Base-by-base conservation (phyloP, 2,113 vertebrate genomes). In the Alosa alosa region DNA sequence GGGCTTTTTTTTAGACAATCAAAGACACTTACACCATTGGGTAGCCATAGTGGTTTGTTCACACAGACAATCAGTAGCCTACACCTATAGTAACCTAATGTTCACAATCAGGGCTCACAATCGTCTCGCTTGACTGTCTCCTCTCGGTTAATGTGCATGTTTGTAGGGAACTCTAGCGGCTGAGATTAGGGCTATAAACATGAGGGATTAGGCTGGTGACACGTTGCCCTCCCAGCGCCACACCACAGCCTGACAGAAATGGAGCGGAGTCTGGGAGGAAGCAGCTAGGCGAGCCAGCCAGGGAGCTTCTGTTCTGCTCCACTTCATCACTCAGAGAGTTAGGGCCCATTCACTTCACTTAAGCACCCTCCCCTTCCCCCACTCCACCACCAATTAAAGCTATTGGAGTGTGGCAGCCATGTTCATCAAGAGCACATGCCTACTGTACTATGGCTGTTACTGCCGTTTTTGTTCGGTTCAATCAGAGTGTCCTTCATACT, bases 381-480 rank as follows among this genome's bases (percentile, higher is more conserved):
- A 31, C 64, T 36, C 9, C 64, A 17, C 64, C 25, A 4, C 64
- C 64, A 72, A 72, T 72, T 72, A 72, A 72, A 72, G n/a, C 64
- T 13, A 31, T 72, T 31, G 25, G 64, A 72, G 64, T 72, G 64
- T 72, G 25, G 64, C 64, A 72, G 64, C 7, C 64, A 31, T 72
- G 64, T 72, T 72, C 64, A 72, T 72, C 64, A 72, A 31, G n/a
- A 31, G 64, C 64, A 72, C 64, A 72, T 72, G 64, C 64, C 25
- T 31, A 36, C 64, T 72, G 64, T 72, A 72, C 10, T 13, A 36
- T 31, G n/a, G 25, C 0, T 36, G 64, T 72, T 36, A 15, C 25
- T 1, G 64, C 25, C 6, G 8, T 72, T 72, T 72, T 9, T 25
- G 9, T 72, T 4, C 10, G 20, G 20, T 60, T n/a, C 60, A 9